Evolutionary conservation across 2,113 vertebrate genomes (phyloP).

Genomic region (Myotis lucifugus): DNA sequence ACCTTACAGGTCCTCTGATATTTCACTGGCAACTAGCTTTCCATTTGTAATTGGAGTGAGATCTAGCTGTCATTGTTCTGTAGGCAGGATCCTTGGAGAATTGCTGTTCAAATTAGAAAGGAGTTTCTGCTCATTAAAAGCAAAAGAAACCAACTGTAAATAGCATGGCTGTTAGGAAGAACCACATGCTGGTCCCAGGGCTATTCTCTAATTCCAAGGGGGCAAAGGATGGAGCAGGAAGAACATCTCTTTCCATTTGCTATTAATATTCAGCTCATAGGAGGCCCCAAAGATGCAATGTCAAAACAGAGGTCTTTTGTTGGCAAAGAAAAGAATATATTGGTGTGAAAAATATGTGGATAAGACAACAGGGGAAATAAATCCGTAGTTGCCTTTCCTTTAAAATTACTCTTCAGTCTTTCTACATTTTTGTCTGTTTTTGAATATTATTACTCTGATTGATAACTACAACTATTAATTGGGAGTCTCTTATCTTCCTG

Average conservation of each 20-base stretch:
- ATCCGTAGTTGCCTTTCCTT: background rate
- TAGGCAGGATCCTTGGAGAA: slow-evolving; percentile 66
- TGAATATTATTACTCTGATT: background rate
- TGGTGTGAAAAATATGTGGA: background rate
- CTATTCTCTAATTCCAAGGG: background rate
- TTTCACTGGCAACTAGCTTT: background rate
- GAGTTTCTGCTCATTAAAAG: slow-evolving; percentile 81
- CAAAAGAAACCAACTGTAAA: slow-evolving; percentile 79
- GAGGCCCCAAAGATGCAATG: background rate
- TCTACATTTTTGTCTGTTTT: background rate
- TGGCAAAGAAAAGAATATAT: background rate
- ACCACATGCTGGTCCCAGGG: slow-evolving; percentile 7
- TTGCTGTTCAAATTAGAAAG: slow-evolving; percentile 72
- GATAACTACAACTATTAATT: background rate
- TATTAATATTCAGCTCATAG: background rate
- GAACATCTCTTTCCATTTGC: background rate
- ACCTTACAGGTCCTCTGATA: slow-evolving; percentile 35
- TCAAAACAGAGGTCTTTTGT: background rate
- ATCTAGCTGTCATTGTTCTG: slow-evolving; percentile 26
- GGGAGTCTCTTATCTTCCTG: background rate
- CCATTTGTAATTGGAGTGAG: slow-evolving; percentile 57
- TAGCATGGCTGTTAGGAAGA: slow-evolving; percentile 49
- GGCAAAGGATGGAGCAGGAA: background rate
- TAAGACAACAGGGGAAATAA: background rate
- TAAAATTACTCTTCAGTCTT: background rate